phyloP scores from a whole-genome alignment of 2,888 invertebrate species.

The Sarcophaga subvicina region DNA sequence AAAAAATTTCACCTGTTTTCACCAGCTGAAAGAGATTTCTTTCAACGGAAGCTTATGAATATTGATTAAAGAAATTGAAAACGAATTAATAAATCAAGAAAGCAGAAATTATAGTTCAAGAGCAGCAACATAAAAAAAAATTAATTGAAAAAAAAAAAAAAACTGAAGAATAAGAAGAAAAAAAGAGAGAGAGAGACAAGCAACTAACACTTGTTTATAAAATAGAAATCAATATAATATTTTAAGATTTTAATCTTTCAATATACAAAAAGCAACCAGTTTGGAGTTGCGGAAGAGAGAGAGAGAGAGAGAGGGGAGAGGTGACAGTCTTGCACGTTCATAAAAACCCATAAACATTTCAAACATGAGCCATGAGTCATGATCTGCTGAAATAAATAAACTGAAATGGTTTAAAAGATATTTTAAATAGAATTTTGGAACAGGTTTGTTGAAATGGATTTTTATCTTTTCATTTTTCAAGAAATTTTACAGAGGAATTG shows the following conservation, averaged over 20 bases:
- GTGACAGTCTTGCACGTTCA: slow-evolving; percentile 5
- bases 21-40: background rate
- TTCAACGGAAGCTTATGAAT: slow-evolving; percentile 41
- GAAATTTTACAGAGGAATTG: background rate
- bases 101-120: slow-evolving; percentile 37
- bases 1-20: slow-evolving; percentile 48
- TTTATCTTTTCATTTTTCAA: background rate
- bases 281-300: slow-evolving; percentile 19
- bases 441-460: slow-evolving; percentile 33
- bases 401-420: background rate
- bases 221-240: slow-evolving; percentile 37
- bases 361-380: slow-evolving; percentile 57
- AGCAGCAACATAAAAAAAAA: slow-evolving; percentile 30
- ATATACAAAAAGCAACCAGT: slow-evolving; percentile 38
- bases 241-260: slow-evolving; percentile 42
- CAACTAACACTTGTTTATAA: slow-evolving; percentile 31
- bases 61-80: slow-evolving; percentile 34
- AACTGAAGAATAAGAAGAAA: too few relatives aligned
- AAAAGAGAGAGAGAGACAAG: background rate
- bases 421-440: slow-evolving; percentile 19
- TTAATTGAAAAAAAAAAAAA: slow-evolving; percentile 3
- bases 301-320: background rate
- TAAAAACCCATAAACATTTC: slow-evolving; percentile 41
- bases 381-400: too few relatives aligned
- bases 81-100: slow-evolving; percentile 36